Evolutionary conservation across 2,888 invertebrate species (phyloP).

Genomic region (Caenorhabditis afra): DNA sequence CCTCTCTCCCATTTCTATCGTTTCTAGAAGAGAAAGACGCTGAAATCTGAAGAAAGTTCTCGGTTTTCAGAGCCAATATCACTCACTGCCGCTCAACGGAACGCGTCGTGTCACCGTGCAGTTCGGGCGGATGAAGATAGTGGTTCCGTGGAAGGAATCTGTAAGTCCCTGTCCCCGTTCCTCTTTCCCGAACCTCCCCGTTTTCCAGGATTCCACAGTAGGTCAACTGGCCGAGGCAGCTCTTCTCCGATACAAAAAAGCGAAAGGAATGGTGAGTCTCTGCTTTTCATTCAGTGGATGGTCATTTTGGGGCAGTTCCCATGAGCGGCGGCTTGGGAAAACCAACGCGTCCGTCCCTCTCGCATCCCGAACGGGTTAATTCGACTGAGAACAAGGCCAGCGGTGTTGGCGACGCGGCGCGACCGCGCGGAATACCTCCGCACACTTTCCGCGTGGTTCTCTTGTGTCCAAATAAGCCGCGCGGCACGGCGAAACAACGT

Average conservation of each 20-base stretch:
- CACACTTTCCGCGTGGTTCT: slow-evolving; percentile 6
- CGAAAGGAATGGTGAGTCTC: slow-evolving; percentile 59
- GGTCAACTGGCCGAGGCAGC: slow-evolving; percentile 62
- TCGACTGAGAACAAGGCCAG: slow-evolving; percentile 53
- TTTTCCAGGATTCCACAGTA: slow-evolving; percentile 57
- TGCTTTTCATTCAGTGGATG: slow-evolving; percentile 6
- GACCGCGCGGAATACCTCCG: slow-evolving; percentile 29
- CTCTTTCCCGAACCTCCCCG: no score
- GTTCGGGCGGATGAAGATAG: slow-evolving; percentile 64
- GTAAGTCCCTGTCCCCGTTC: slow-evolving; percentile 7
- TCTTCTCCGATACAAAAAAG: slow-evolving; percentile 60
- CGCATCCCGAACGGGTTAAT: slow-evolving; percentile 39
- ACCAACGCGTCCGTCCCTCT: slow-evolving; percentile 16
- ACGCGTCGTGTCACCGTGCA: slow-evolving; percentile 64
- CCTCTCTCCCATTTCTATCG: no score
- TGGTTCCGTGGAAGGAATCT: slow-evolving; percentile 65
- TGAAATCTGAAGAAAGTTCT: no score
- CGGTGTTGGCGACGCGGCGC: no score
- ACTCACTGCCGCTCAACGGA: slow-evolving; percentile 46
- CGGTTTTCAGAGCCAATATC: slow-evolving; percentile 59
- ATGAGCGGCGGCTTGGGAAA: slow-evolving; percentile 34
- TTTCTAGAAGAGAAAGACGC: no score
- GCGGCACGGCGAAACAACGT: not conserved
- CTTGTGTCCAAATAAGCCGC: slow-evolving; percentile 28
- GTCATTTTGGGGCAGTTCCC: slow-evolving; percentile 37